phyloP scores from a whole-genome alignment of 2,888 invertebrate genomes.

The Fragum whitleyi region DNA sequence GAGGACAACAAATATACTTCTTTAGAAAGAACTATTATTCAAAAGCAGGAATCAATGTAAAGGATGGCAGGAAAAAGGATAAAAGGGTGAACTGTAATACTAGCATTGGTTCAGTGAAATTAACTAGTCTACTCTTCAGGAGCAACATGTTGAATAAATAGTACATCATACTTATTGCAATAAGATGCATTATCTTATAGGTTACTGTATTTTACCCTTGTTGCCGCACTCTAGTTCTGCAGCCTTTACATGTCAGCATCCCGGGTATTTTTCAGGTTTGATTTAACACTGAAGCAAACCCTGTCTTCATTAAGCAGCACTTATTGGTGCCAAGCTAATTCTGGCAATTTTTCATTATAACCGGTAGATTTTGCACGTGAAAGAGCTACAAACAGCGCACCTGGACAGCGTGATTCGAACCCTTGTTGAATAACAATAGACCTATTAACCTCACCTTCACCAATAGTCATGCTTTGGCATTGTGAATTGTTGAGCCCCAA shows the following conservation, averaged over 20 bases:
- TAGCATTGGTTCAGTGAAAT: too few relatives aligned
- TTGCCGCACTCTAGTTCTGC: background rate
- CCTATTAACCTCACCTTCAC: constrained; percentile 50
- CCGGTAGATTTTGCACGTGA: constrained; percentile 64
- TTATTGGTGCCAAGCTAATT: constrained; percentile 63
- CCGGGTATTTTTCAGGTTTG: background rate
- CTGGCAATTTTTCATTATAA: constrained; percentile 25
- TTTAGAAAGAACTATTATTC: too few relatives aligned
- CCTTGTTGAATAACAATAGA: constrained; percentile 61
- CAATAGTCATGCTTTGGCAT: constrained; percentile 71
- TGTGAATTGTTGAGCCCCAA: constrained; percentile 66
- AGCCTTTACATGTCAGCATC: background rate
- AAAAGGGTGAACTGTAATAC: too few relatives aligned
- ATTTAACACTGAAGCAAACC: constrained; percentile 38
- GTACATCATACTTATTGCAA: too few relatives aligned
- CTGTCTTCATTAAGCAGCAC: constrained; percentile 59
- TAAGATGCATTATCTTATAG: background rate
- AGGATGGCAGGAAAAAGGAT: too few relatives aligned
- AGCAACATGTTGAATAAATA: too few relatives aligned
- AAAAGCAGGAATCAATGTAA: too few relatives aligned
- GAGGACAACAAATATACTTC: too few relatives aligned
- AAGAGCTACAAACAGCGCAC: constrained; percentile 66
- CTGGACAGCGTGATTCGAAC: constrained; percentile 59
- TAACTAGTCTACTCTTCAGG: too few relatives aligned
- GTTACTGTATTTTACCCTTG: background rate